Evolutionary conservation across 2,113 vertebrate genomes (phyloP), one percentile per base, ranked within the genome.

Genomic region (Mandrillus leucophaeus): DNA sequence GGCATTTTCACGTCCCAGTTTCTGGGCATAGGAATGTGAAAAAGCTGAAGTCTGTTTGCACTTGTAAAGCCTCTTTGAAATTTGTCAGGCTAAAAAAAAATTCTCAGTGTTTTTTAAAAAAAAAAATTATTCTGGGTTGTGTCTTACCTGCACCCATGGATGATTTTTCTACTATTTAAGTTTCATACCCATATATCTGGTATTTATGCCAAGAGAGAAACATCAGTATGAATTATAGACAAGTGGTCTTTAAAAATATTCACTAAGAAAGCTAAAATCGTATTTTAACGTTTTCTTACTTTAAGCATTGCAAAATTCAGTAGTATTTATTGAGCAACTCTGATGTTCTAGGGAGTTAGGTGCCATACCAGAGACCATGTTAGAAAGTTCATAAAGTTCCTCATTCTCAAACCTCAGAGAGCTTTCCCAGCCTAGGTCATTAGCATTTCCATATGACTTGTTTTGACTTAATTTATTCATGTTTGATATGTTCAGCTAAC

Each of bases 21-120:
- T 98, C 95, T 90, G 61, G 93, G 97, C 93, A 11, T 10, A 96
- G 91, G 68, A 81, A 97, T 35, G 83, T 97, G 95, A 96, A 97
- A 76, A 95, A 48, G 83, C 95, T 97, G 81, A 95, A 97, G 92
- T 94, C 89, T 95, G 27, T 88, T 94, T 97, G 89, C 78, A 95
- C 93, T 38, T 90, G 90, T 66, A 93, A 96, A 96, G 70, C 48
- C 78, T 92, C 78, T 94, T 88, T 95, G 87, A 96, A 97, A 94
- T 97, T 95, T 96, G 83, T 80, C 75, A 88, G 96, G 80, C 89
- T 94, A 66, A 89, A 84, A 84, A 86, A 73, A 87, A 57, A 43
- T 40, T 52, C n/a, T 95, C 16, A 16, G 43, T 45, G 79, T 43
- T 92, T 94, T 93, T 9, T 9, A 5, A 86, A 85, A 68, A 79